Base-by-base conservation (phyloP, 2,113 vertebrate species). In the Electrona antarctica region DNA sequence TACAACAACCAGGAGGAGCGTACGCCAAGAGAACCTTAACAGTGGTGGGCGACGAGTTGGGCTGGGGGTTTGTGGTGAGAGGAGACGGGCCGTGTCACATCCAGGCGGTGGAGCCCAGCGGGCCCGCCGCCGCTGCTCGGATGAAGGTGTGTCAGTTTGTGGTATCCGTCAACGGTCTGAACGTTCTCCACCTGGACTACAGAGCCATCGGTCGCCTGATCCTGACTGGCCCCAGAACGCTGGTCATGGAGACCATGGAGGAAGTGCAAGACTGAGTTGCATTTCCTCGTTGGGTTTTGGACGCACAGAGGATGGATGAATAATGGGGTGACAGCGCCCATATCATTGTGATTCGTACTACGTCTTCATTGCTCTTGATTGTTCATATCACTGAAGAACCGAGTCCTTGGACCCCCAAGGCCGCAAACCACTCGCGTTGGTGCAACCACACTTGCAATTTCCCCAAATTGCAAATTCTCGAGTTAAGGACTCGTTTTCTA, bases 241-340 rank as follows among this genome's bases (percentile, higher is more conserved):
- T 97, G 21, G 93, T 96, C 80, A 95, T 98, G 96, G 96, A 97
- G 87, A 94, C 97, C 67, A 97, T 97, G 96, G 96, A 98, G 81
- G 96, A 97, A 85, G 33, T 41, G 33, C 33, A 41, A 41, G 3
- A 41, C 5, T 41, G 33, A 41, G 33, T n/a, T n/a, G n/a, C n/a
- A n/a, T n/a, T n/a, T n/a, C n/a, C n/a, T n/a, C n/a, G n/a, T n/a
- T n/a, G n/a, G n/a, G n/a, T n/a, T n/a, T n/a, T n/a, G n/a, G n/a
- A n/a, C n/a, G 21, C 21, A 21, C 21, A 21, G 21, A 21, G 21
- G 1, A 21, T 21, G 21, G 21, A 21, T 21, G 21, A 21, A 21
- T 21, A 21, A 21, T 21, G 21, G 21, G 21, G 21, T 21, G 21
- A 21, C 21, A 21, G 21, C 21, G 21, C 2, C 21, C 21, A 21